These are phyloP conservation scores for Apodemus sylvaticus DNA, from an alignment of 2,113 vertebrate species.

Conservation along the genomic window DNA sequence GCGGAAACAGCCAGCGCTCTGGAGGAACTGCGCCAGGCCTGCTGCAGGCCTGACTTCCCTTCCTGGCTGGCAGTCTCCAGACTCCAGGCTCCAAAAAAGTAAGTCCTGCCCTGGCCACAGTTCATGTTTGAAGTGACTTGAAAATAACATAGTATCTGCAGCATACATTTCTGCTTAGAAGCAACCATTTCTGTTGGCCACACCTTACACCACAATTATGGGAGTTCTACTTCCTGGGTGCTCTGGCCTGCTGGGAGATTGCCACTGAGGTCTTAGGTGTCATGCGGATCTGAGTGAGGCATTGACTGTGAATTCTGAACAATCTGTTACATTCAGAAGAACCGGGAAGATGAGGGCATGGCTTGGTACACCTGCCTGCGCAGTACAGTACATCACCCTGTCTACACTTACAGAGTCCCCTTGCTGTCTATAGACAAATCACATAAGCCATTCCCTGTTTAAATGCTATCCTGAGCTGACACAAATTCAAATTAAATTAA, in stretches of 20 bases:
- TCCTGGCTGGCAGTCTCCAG: constrained; percentile 88
- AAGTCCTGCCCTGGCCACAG: not conserved
- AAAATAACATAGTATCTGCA: not conserved
- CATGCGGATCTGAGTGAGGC: not conserved
- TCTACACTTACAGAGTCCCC: not conserved
- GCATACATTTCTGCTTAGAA: not conserved
- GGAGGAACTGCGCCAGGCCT: constrained; percentile 87
- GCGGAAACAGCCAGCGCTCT: constrained; percentile 83
- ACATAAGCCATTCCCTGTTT: not conserved
- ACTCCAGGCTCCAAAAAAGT: constrained; percentile 88
- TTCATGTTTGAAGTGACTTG: not conserved
- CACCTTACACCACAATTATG: accelerated
- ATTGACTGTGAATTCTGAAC: not conserved
- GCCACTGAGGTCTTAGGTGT: not conserved
- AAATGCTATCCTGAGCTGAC: constrained; percentile 2
- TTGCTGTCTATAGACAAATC: not conserved
- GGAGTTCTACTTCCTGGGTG: not conserved
- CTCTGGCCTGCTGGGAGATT: not conserved
- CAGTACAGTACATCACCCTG: accelerated
- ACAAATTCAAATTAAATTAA: constrained; percentile 31
- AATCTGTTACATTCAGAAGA: not conserved
- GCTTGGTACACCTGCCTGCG: not conserved
- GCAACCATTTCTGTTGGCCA: not conserved
- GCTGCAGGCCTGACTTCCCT: constrained; percentile 85
- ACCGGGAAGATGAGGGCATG: not conserved